Evolutionary conservation across 2,113 vertebrate species (phyloP).

Genomic region (Leucopsar rothschildi): DNA sequence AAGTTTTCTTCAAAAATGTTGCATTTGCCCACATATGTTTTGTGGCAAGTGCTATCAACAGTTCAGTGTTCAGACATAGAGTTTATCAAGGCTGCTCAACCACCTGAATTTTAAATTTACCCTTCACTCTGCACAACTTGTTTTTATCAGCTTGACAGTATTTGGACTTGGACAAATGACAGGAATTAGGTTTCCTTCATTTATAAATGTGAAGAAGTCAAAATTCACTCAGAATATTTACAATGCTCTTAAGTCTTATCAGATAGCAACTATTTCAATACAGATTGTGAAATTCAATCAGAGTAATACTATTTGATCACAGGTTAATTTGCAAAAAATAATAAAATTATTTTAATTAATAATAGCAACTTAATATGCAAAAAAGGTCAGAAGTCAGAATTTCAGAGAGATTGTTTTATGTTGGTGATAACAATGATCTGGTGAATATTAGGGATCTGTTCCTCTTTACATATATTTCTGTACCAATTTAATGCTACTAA

Average conservation of each 20-base stretch:
- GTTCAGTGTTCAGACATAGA: not conserved
- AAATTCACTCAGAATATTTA: not conserved
- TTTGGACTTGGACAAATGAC: slow-evolving; percentile 35
- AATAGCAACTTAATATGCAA: not conserved
- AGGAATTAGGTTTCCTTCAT: slow-evolving; percentile 1
- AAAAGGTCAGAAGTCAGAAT: not conserved
- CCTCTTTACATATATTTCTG: not conserved
- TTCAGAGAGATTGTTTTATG: not conserved
- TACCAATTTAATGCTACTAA: not conserved
- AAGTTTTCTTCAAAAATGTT: not conserved
- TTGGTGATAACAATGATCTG: not conserved
- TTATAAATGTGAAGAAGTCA: not conserved
- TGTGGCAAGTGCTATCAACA: not conserved
- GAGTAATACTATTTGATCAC: not conserved
- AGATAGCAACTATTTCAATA: not conserved
- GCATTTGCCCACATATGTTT: not conserved
- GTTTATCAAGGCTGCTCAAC: slow-evolving; percentile 9
- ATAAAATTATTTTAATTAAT: not conserved
- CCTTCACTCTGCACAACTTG: not conserved
- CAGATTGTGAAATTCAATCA: not conserved
- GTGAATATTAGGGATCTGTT: not conserved
- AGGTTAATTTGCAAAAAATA: not conserved
- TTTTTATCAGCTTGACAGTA: slow-evolving; percentile 53
- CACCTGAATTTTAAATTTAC: not conserved
- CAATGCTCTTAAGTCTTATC: not conserved